Percentiles rank a stretch among this genome's conserved stretches.
Conservation (phyloP, 2,797 vertebrate species). For the Arnoldichthys spilopterus region DNA sequence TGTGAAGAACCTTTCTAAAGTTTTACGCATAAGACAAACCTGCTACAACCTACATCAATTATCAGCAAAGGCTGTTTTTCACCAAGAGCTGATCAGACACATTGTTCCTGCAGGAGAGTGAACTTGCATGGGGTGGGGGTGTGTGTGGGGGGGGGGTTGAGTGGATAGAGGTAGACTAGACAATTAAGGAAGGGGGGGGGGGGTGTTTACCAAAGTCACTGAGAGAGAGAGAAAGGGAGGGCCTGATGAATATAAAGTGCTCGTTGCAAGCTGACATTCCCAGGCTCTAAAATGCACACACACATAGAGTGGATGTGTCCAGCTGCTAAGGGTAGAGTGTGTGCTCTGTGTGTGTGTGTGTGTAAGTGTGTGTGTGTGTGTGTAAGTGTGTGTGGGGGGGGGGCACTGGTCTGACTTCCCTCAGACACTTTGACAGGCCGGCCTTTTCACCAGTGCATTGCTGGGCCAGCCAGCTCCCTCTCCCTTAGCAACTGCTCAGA, state of each 20-base stretch:
- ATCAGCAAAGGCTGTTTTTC: neutral
- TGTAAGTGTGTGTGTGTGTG: constrained; percentile 3
- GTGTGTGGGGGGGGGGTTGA: constrained; percentile 24
- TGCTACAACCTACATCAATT: no score
- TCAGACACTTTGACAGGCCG: constrained; percentile 92
- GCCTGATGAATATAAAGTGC: constrained; percentile 92
- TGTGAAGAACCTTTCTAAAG: no score
- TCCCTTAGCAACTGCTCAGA: constrained; percentile 94
- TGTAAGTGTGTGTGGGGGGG: constrained; percentile 31
- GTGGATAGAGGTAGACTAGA: constrained; percentile 49
- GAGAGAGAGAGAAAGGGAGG: constrained; percentile 65
- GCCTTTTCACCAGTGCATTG: constrained; percentile 91
- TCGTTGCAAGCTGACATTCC: constrained; percentile 89
- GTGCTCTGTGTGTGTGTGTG: constrained; percentile 32
- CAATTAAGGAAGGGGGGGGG: constrained; percentile 37
- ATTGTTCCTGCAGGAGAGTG: constrained; percentile 48
- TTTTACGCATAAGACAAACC: no score
- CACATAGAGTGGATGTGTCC: constrained; percentile 52
- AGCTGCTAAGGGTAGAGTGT: constrained; percentile 77
- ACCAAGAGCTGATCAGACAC: constrained; percentile 42
- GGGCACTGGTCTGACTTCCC: constrained; percentile 79
- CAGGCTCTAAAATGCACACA: constrained; percentile 82
- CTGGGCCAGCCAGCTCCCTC: constrained; percentile 80
- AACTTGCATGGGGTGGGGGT: constrained; percentile 45
- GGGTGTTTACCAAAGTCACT: constrained; percentile 62